phyloP scores from a whole-genome alignment of 2,113 vertebrate genomes.

The Corythaeola cristata region DNA sequence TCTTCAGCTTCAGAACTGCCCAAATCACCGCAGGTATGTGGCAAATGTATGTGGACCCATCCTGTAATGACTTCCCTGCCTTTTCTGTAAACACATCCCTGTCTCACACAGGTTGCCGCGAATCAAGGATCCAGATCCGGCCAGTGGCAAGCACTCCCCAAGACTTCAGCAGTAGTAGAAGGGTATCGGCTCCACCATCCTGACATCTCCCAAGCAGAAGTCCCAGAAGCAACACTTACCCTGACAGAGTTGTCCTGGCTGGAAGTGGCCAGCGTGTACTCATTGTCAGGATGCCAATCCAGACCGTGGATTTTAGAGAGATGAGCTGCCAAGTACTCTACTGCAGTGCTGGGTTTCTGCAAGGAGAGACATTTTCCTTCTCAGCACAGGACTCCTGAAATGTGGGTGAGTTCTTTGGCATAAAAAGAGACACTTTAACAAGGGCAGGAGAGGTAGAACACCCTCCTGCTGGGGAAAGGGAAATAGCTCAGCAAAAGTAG shows the following conservation, averaged over 20 bases:
- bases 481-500: neutral
- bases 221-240: slow-evolving; percentile 71
- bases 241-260: slow-evolving; percentile 98
- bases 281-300: slow-evolving; percentile 97
- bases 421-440: neutral
- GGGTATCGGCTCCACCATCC: neutral
- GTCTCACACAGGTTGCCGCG: neutral
- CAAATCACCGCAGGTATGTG: neutral
- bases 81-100: neutral
- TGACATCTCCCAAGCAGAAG: neutral
- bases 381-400: neutral
- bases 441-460: neutral
- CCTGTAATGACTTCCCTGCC: neutral
- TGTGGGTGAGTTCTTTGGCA: neutral
- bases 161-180: neutral
- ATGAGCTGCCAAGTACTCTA: slow-evolving; percentile 95
- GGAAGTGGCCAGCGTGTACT: slow-evolving; percentile 92
- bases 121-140: neutral
- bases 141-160: neutral
- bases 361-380: slow-evolving; percentile 35
- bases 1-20: neutral
- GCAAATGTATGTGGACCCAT: neutral
- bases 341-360: slow-evolving; percentile 95
- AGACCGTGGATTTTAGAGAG: slow-evolving; percentile 97
- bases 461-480: neutral